phyloP scores from a whole-genome alignment of 2,113 vertebrate genomes.

The Paedocypris sp. region DNA sequence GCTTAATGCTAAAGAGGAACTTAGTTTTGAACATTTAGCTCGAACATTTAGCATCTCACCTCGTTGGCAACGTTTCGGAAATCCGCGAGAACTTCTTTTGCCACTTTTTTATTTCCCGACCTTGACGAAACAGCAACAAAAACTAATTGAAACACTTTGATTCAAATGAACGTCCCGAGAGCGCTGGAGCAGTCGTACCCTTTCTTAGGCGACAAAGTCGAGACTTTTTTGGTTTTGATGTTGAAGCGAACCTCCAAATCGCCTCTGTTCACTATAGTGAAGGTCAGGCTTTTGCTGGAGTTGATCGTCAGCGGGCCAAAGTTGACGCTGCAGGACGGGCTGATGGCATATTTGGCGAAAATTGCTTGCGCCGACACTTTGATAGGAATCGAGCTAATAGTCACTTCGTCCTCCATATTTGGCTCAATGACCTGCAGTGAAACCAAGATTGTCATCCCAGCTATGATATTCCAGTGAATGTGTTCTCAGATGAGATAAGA shows the following conservation, averaged over 20 bases:
- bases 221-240: slow-evolving; percentile 48
- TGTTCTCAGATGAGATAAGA: background rate
- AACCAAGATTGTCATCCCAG: background rate
- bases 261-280: slow-evolving; percentile 75
- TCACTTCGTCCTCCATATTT: slow-evolving; percentile 51
- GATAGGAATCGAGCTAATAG: slow-evolving; percentile 60
- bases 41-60: slow-evolving; percentile 51
- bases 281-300: slow-evolving; percentile 51
- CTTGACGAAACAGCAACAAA: slow-evolving; percentile 23
- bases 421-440: slow-evolving; percentile 73
- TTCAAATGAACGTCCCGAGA: too few species aligned
- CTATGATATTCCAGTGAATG: too few species aligned
- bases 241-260: slow-evolving; percentile 56
- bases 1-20: too few species aligned
- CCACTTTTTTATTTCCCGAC: slow-evolving; percentile 23
- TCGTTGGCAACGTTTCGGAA: slow-evolving; percentile 29
- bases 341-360: slow-evolving; percentile 71
- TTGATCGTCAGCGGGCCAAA: slow-evolving; percentile 67
- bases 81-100: slow-evolving; percentile 45
- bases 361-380: slow-evolving; percentile 60
- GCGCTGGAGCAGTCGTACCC: slow-evolving; percentile 53
- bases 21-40: too few species aligned
- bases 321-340: slow-evolving; percentile 59
- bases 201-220: slow-evolving; percentile 27
- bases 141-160: background rate